Evolutionary conservation across 2,888 invertebrate species (phyloP).

Genomic region (Trichogramma evanescens): DNA sequence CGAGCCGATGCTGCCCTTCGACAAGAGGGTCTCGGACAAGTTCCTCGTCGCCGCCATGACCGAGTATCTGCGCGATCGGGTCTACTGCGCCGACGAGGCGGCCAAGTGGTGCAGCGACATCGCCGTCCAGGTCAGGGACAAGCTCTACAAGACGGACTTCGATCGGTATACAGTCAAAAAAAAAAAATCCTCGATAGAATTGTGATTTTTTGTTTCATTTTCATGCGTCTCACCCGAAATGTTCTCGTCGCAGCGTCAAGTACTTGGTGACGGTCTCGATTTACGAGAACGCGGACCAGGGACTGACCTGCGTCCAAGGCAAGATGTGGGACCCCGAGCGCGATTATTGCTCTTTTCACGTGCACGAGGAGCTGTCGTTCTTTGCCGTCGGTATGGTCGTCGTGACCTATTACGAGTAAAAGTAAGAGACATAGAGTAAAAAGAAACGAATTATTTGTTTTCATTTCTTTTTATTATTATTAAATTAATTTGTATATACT

Average conservation of each 20-base stretch:
- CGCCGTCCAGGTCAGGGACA: conserved; percentile 27
- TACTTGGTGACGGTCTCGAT: conserved; percentile 32
- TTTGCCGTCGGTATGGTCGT: conserved; percentile 29
- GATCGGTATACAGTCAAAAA: conserved; percentile 28
- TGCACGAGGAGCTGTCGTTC: conserved; percentile 28
- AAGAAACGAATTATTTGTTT: conserved; percentile 23
- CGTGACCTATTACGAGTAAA: conserved; percentile 34
- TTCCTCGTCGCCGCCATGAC: conserved; percentile 31
- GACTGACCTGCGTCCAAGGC: conserved; percentile 23
- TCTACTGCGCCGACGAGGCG: conserved; percentile 27
- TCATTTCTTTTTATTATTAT: conserved; percentile 44
- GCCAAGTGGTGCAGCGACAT: conserved; percentile 26
- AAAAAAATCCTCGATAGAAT: too few relatives aligned
- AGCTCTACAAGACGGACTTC: conserved; percentile 30
- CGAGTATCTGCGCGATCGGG: conserved; percentile 20
- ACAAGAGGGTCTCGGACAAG: conserved; percentile 26
- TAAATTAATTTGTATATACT: conserved; percentile 44
- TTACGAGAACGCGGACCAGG: conserved; percentile 30
- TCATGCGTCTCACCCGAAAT: neutral
- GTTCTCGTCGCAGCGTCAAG: conserved; percentile 32
- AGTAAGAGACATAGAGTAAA: neutral
- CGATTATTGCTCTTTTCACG: conserved; percentile 30
- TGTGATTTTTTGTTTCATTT: too few relatives aligned
- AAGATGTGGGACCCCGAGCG: conserved; percentile 32
- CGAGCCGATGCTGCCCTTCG: conserved; percentile 26